Conservation (phyloP, 35 echinoderm and acorn worm genomes). For the Nesometra sesokonis region DNA sequence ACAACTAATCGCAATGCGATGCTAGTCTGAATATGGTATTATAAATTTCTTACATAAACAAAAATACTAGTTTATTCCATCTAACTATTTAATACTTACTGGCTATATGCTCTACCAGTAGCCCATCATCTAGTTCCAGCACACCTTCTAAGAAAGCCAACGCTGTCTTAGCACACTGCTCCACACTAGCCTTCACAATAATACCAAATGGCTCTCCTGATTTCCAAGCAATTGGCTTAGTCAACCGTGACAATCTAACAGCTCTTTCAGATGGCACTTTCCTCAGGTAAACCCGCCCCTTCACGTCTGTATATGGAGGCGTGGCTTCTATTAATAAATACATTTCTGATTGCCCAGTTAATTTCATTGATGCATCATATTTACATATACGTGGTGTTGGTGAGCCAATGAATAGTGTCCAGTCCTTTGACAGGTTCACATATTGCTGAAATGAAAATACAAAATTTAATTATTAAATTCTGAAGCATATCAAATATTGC, state of each 20-base stretch:
- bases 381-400: constrained; percentile 2
- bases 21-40: no score
- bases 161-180: constrained; percentile 70
- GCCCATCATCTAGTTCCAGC: constrained; percentile 82
- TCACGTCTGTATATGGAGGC: constrained; percentile 55
- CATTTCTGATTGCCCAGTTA: constrained; percentile 13
- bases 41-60: no score
- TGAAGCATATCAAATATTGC: background rate
- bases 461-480: background rate
- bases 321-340: constrained; percentile 81
- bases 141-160: constrained; percentile 82
- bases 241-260: constrained; percentile 72
- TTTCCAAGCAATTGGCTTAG: constrained; percentile 83
- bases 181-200: constrained; percentile 54
- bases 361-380: background rate
- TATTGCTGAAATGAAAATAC: constrained; percentile 46
- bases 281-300: constrained; percentile 39
- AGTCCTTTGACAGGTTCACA: constrained; percentile 75
- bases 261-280: constrained; percentile 55
- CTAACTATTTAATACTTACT: constrained; percentile 76
- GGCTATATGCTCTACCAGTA: constrained; percentile 83
- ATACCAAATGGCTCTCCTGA: constrained; percentile 91
- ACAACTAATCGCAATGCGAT: no score
- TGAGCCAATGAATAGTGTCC: constrained; percentile 90
- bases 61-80: no score